Percentiles rank a stretch among this genome's conserved stretches.
Conservation (phyloP, 2,888 invertebrate genomes). For the Trichogramma evanescens region DNA sequence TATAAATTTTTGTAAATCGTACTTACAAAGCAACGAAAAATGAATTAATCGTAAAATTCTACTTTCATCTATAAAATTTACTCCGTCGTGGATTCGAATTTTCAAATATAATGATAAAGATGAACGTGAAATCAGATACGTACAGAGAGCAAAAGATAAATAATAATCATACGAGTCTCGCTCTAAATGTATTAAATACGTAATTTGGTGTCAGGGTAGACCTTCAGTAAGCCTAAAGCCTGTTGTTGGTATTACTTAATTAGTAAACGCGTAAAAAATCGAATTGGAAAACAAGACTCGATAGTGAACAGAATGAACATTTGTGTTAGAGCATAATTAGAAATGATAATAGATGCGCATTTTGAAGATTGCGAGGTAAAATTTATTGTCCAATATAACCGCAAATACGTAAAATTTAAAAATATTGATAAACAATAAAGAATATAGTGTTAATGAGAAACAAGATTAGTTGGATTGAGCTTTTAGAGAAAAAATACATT, state of each 20-base stretch:
- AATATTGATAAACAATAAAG: constrained; percentile 21
- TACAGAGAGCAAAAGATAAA: neutral
- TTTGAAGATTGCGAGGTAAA: constrained; percentile 19
- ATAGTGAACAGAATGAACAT: constrained; percentile 6
- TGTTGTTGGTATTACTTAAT: constrained; percentile 44
- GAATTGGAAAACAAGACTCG: constrained; percentile 7
- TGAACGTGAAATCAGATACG: constrained; percentile 1
- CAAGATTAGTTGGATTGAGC: constrained; percentile 17
- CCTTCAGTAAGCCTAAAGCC: constrained; percentile 45
- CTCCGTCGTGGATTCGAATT: constrained; percentile 9
- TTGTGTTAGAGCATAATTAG: neutral
- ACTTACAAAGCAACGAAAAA: constrained; percentile 21
- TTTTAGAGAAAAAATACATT: constrained; percentile 9
- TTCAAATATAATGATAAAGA: neutral
- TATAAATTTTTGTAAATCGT: constrained; percentile 4
- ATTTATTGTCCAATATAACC: constrained; percentile 24
- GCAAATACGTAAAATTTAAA: constrained; percentile 25
- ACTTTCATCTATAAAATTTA: constrained; percentile 5
- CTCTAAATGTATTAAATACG: constrained; percentile 72
- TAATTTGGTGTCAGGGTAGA: constrained; percentile 84
- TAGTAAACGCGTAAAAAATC: constrained; percentile 23
- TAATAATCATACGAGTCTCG: constrained; percentile 46
- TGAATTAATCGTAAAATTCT: constrained; percentile 10
- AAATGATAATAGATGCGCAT: constrained; percentile 21
- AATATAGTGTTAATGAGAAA: constrained; percentile 17